A percentile compares a stretch with the other conserved stretches of the same genome.
These are phyloP conservation scores for Ara ararauna DNA, from an alignment of 2,797 vertebrate species.

Conservation along the genomic window DNA sequence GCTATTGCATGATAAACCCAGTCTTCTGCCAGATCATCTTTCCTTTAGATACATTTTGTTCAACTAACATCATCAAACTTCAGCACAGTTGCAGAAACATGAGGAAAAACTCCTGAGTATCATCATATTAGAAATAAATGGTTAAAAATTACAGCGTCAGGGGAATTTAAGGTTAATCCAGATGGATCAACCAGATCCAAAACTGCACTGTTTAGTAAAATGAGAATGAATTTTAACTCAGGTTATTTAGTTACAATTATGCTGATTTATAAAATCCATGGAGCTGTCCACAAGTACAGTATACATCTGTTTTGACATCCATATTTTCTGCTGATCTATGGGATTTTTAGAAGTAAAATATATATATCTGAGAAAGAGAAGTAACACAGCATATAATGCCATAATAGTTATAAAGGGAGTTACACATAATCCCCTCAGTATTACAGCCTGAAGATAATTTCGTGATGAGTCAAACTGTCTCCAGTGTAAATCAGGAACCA, in stretches of 20 bases:
- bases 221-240: not conserved
- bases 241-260: not conserved
- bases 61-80: not conserved
- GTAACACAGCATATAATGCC: not conserved
- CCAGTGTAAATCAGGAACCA: conserved; percentile 18
- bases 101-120: not conserved
- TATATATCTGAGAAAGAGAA: not conserved
- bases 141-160: not conserved
- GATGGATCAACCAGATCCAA: not conserved
- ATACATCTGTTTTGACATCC: not conserved
- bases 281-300: not conserved
- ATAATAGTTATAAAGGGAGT: not conserved
- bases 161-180: not conserved
- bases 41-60: not conserved
- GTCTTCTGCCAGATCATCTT: not conserved
- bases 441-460: conserved; percentile 30
- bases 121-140: not conserved
- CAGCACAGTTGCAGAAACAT: not conserved
- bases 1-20: not conserved
- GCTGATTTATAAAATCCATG: not conserved
- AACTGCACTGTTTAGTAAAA: not conserved
- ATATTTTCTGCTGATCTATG: not conserved
- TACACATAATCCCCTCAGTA: not conserved
- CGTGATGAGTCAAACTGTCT: conserved; percentile 6
- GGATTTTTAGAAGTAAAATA: not conserved